Evolutionary conservation across 2,888 invertebrate species (phyloP).

Genomic region (Eilema caniola): DNA sequence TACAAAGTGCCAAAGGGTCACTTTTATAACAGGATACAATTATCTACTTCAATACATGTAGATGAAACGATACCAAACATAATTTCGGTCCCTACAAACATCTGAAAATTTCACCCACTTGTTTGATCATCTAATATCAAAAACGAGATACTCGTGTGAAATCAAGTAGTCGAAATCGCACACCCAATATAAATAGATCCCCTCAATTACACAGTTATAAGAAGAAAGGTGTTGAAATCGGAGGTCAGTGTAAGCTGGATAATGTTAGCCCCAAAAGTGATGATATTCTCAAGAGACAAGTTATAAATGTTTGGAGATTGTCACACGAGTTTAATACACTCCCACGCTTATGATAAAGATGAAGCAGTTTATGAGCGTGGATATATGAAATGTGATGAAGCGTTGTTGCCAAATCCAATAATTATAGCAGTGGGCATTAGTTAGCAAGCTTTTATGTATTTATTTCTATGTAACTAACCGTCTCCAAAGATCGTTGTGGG

Average conservation of each 20-base stretch:
- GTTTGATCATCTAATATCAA: slow-evolving; percentile 61
- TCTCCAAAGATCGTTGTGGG: too few species aligned
- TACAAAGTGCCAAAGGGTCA: slow-evolving; percentile 19
- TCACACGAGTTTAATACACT: slow-evolving; percentile 68
- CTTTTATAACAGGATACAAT: slow-evolving; percentile 25
- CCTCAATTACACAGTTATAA: slow-evolving; percentile 9
- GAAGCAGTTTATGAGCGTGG: slow-evolving; percentile 25
- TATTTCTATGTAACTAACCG: neutral
- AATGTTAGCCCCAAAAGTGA: slow-evolving; percentile 54
- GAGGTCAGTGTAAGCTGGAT: slow-evolving; percentile 52
- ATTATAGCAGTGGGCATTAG: neutral
- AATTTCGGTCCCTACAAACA: slow-evolving; percentile 59
- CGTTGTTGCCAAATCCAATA: neutral
- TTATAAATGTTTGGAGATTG: slow-evolving; percentile 71
- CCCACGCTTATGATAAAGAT: slow-evolving; percentile 64
- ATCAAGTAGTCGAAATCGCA: slow-evolving; percentile 38
- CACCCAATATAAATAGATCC: slow-evolving; percentile 48
- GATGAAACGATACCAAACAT: slow-evolving; percentile 28
- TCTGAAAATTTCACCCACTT: slow-evolving; percentile 61
- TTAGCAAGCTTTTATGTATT: neutral
- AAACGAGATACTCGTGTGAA: slow-evolving; percentile 79
- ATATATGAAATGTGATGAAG: slow-evolving; percentile 4
- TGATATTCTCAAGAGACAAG: slow-evolving; percentile 70
- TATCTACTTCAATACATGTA: slow-evolving; percentile 14
- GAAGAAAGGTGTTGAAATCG: slow-evolving; percentile 25